Conservation (phyloP, 2,888 invertebrate genomes). For the Petrolisthes cinctipes region DNA sequence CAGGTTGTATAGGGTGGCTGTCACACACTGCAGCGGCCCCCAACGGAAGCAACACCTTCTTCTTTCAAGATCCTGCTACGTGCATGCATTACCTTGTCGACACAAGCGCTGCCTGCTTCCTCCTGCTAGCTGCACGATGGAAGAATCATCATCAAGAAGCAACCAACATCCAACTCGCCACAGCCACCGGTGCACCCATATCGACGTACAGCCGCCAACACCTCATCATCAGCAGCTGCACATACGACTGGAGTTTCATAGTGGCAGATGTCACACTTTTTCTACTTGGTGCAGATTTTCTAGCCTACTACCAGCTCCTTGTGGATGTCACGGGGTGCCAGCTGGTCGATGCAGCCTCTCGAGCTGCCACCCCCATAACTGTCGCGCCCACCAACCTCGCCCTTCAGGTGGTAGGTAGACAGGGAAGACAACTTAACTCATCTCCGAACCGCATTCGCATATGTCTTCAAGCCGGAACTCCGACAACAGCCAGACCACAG, state of each 20-base stretch:
- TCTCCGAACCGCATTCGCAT: conserved; percentile 19
- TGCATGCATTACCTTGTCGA: conserved; percentile 3
- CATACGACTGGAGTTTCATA: too few relatives aligned
- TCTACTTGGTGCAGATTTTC: conserved; percentile 1
- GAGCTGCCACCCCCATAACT: conserved; percentile 12
- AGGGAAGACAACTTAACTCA: conserved; percentile 17
- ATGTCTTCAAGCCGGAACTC: conserved; percentile 25
- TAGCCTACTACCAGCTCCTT: conserved; percentile 17
- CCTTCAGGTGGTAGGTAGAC: conserved; percentile 20
- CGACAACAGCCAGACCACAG: conserved; percentile 12
- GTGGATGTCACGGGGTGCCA: too few relatives aligned
- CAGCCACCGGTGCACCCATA: background rate
- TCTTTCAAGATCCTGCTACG: conserved; percentile 10
- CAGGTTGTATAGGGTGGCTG: background rate
- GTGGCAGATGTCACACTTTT: background rate
- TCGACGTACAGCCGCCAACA: background rate
- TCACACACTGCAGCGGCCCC: background rate
- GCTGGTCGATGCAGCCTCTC: too few relatives aligned
- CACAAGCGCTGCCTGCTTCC: conserved; percentile 17
- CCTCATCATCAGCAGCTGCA: background rate
- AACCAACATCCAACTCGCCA: background rate
- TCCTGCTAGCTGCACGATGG: conserved; percentile 1
- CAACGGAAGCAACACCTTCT: background rate
- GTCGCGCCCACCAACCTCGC: conserved; percentile 19
- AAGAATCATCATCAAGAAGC: background rate